Percentiles rank a stretch among this genome's conserved stretches.
Evolutionary conservation across 2,797 vertebrate genomes (phyloP).

Genomic region (Cyprinella venusta): DNA sequence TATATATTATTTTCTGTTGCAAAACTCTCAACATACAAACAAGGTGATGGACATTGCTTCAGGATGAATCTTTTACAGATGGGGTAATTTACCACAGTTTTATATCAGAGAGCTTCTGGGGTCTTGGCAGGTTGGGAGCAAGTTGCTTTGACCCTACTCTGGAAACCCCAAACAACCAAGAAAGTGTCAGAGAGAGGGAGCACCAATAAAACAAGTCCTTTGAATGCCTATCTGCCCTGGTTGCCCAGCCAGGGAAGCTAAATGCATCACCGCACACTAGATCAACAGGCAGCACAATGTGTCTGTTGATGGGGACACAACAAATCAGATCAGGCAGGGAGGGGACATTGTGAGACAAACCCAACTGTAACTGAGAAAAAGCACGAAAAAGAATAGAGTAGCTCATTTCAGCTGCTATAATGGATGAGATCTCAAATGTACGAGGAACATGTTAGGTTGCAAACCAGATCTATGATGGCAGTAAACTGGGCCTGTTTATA

Average conservation of each 20-base stretch:
- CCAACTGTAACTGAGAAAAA: slow-evolving; percentile 27
- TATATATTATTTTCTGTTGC: too few relatives aligned
- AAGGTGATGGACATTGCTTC: background rate
- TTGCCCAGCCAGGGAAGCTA: background rate
- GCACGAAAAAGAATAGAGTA: background rate
- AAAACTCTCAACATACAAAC: background rate
- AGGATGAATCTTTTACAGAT: background rate
- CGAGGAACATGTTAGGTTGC: background rate
- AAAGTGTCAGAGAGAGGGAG: background rate
- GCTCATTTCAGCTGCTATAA: slow-evolving; percentile 1
- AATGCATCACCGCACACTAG: slow-evolving; percentile 20
- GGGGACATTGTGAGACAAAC: background rate
- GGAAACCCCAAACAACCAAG: slow-evolving; percentile 12
- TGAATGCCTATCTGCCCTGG: background rate
- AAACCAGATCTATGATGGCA: background rate
- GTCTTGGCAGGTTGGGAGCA: background rate
- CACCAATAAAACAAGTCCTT: slow-evolving; percentile 26
- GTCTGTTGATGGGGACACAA: slow-evolving; percentile 31
- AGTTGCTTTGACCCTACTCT: slow-evolving; percentile 3
- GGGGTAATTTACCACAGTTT: background rate
- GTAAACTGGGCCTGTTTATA: background rate
- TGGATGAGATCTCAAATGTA: background rate
- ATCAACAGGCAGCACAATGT: slow-evolving; percentile 24
- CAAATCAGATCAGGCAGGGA: slow-evolving; percentile 5
- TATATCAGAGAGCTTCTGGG: slow-evolving; percentile 8